Base-by-base conservation (phyloP, 2,797 vertebrate genomes). In the Intellagama lesueurii region DNA sequence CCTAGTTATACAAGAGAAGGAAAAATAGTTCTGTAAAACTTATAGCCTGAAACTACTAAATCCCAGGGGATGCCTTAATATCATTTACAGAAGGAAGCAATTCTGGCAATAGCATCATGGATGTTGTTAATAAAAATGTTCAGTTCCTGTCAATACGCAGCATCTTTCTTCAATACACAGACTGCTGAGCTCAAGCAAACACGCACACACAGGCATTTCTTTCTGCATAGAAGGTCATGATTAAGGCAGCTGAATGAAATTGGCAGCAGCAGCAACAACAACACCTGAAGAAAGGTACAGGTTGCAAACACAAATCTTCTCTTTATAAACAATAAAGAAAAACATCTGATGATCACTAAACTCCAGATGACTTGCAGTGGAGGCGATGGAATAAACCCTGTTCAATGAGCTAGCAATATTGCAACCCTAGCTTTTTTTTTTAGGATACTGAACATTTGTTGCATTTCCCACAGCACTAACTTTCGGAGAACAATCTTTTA, bases 71-170 rank as follows among this genome's bases (percentile, higher is more conserved):
- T 86, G 49, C 30, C 73, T 82, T 86, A 47, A 83, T 82, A 91
- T 86, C 70, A 91, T 82, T 83, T 86, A 86, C 75, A 78, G 80
- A 90, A 78, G 83, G 77, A 91, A 77, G 64, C 56, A 69, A 88
- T 88, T 76, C 77, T 85, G 75, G 86, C 89, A 90, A 87, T 80
- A 87, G 77, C 64, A 78, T 76, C 83, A 81, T 85, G 60, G 77
- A 83, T 85, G 82, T 84, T 80, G 56, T 87, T 87, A 90, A 88
- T 90, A 85, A 56, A 85, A 88, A 90, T 89, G 77, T 68, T 84
- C 90, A 85, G 77, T 90, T 88, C 90, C 90, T 87, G 75, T 85
- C 81, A 90, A 80, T 88, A 66, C 72, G 35, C 56, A 52, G 44
- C 60, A 76, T 76, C 56, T 90, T 88, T 88, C 82, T 84, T 88